Evolutionary conservation across 2,797 vertebrate species (phyloP).

Genomic region (Pangasius djambal): DNA sequence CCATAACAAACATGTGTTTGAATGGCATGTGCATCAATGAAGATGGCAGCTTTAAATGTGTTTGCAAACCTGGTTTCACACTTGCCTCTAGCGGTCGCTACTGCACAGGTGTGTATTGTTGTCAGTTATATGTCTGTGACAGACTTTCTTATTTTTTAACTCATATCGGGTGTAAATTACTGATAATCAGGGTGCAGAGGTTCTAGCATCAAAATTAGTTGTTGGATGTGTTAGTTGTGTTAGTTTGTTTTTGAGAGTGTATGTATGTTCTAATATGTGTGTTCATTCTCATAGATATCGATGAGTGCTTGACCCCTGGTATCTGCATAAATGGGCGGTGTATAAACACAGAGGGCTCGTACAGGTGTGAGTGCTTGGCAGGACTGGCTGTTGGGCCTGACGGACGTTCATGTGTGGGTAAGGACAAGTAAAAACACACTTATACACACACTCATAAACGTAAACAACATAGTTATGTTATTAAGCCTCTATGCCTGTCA

Average conservation of each 20-base stretch:
- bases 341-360: slow-evolving; percentile 79
- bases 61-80: slow-evolving; percentile 79
- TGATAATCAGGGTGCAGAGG: not conserved
- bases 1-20: slow-evolving; percentile 76
- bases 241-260: not conserved
- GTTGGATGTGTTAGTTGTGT: not conserved
- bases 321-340: slow-evolving; percentile 81
- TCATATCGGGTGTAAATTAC: not conserved
- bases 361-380: slow-evolving; percentile 75
- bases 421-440: slow-evolving; percentile 46
- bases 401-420: slow-evolving; percentile 80
- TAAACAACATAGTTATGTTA: not conserved
- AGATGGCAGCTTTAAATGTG: slow-evolving; percentile 82
- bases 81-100: slow-evolving; percentile 74
- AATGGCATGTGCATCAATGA: slow-evolving; percentile 84
- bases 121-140: not conserved
- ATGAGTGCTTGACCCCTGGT: slow-evolving; percentile 77
- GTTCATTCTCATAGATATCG: slow-evolving; percentile 68
- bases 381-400: slow-evolving; percentile 77
- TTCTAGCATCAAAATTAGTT: not conserved
- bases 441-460: not conserved
- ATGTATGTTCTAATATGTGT: not conserved
- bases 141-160: not conserved
- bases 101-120: slow-evolving; percentile 70
- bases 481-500: not conserved